A percentile compares a stretch with the other conserved stretches of the same genome.
These are phyloP conservation scores for Neodiprion pinetum DNA, from an alignment of 1,140 invertebrate genomes.

Conservation along the genomic window DNA sequence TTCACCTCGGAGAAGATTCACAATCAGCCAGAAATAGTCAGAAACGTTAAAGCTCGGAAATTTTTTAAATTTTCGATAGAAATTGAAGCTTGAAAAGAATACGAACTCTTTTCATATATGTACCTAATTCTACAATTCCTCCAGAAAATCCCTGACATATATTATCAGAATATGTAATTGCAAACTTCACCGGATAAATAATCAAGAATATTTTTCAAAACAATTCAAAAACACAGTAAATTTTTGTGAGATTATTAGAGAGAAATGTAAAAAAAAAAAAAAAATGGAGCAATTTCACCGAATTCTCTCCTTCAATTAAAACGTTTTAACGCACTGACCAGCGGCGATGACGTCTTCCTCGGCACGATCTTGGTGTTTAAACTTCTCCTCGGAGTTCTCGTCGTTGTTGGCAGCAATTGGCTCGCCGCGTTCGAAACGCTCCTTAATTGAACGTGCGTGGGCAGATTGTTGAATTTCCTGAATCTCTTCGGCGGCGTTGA, in stretches of 20 bases:
- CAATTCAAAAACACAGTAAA: neutral
- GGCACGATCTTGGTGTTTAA: slow-evolving; percentile 67
- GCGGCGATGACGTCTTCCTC: slow-evolving; percentile 84
- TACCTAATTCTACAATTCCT: too few relatives aligned
- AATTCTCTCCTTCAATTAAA: too few relatives aligned
- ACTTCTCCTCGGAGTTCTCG: slow-evolving; percentile 56
- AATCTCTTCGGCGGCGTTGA: slow-evolving; percentile 69
- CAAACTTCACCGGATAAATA: too few relatives aligned
- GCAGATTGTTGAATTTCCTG: slow-evolving; percentile 66
- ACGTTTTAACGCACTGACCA: slow-evolving; percentile 60
- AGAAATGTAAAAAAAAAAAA: neutral
- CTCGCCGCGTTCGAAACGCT: slow-evolving; percentile 85
- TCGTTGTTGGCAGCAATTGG: slow-evolving; percentile 66
- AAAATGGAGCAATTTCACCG: too few relatives aligned
- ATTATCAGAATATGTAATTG: too few relatives aligned
- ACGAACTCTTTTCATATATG: too few relatives aligned
- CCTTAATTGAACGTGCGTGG: slow-evolving; percentile 76
- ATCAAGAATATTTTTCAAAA: neutral
- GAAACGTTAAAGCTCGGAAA: too few relatives aligned
- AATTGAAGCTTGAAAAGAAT: too few relatives aligned
- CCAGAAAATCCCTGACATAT: too few relatives aligned
- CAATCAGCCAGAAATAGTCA: too few relatives aligned
- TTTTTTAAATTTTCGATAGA: too few relatives aligned
- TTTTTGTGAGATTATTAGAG: neutral
- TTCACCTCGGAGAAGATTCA: too few relatives aligned